Evolutionary conservation across 2,113 vertebrate genomes (phyloP), one percentile per base, ranked within the genome.

Genomic region (Dipodomys stephensi): DNA sequence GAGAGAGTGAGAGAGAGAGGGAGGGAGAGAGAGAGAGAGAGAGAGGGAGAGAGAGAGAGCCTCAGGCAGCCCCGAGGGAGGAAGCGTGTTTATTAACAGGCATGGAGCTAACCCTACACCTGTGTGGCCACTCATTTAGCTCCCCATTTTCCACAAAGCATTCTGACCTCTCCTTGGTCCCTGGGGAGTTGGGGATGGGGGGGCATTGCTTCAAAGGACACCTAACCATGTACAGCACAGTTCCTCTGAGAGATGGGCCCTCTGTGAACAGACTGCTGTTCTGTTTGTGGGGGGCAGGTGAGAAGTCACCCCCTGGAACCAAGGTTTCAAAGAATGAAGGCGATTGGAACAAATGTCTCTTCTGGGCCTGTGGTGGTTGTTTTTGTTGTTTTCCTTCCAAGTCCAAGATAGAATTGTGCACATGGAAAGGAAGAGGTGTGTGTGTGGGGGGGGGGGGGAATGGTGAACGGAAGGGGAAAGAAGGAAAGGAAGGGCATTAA

Each of bases 311-410:
- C 44, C 18, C 25, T 73, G 81, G 65, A 30, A 28, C 72, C 83
- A 78, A 76, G 19, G 87, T 69, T 57, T 57, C 53, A 62, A 39
- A 4, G 9, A 44, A 92, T 73, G 64, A 68, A 85, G 20, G 49
- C 49, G 49, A 76, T 60, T 6, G 3, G 30, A 85, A 46, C 35
- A 89, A 81, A 46, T 67, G 20, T 49, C 64, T 69, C 53, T 19
- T 22, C 88, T 46, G 6, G 25, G 15, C 65, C 87, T 32, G 12
- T 11, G 53, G 4, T 57, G 53, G 53, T 16, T 18, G 53, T 13
- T 18, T 18, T 57, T 57, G 53, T 57, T 73, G 71, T 67, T 90
- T 88, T 88, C 65, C 86, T 92, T 92, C 30, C 67, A 32, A n/a
- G 39, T 13, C 67, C 35, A 35, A n/a, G 32, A 32, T 0, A 67